A percentile compares a stretch with the other conserved stretches of the same genome.
Evolutionary conservation across 2,888 invertebrate species (phyloP).

Genomic region (Callimorpha dominula): DNA sequence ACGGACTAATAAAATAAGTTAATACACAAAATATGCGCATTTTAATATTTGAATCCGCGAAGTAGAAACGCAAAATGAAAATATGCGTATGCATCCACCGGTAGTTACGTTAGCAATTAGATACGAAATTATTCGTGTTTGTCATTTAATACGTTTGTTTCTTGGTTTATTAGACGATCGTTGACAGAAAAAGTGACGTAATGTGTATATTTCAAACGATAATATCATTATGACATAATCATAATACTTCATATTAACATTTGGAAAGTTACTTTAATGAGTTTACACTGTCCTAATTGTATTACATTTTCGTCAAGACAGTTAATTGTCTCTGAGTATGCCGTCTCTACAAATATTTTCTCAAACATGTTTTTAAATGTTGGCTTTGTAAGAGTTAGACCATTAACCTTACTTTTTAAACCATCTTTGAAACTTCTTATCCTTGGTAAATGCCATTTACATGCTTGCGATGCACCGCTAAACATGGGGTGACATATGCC

Average conservation of each 20-base stretch:
- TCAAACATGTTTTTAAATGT: too few relatives aligned
- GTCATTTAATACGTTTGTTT: constrained; percentile 1
- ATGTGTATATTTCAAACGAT: neutral
- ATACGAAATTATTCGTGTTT: constrained; percentile 15
- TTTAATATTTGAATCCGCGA: constrained; percentile 30
- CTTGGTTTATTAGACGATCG: constrained; percentile 9
- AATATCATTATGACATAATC: constrained; percentile 1
- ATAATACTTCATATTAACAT: neutral
- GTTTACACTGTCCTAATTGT: neutral
- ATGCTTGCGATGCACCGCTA: too few relatives aligned
- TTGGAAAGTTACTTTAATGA: neutral
- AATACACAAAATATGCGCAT: constrained; percentile 42
- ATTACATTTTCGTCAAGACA: too few relatives aligned
- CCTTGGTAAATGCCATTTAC: too few relatives aligned
- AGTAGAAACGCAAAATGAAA: constrained; percentile 35
- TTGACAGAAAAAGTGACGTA: neutral
- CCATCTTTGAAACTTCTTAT: too few relatives aligned
- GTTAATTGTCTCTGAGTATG: too few relatives aligned
- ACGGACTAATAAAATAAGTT: constrained; percentile 29
- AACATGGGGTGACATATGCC: too few relatives aligned
- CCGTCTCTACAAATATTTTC: too few relatives aligned
- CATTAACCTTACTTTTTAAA: too few relatives aligned
- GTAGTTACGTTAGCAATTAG: constrained; percentile 29
- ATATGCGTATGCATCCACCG: constrained; percentile 22
- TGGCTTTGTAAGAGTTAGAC: too few relatives aligned